Evolutionary conservation across 2,113 vertebrate genomes (phyloP).

Genomic region (Phainopepla nitens): DNA sequence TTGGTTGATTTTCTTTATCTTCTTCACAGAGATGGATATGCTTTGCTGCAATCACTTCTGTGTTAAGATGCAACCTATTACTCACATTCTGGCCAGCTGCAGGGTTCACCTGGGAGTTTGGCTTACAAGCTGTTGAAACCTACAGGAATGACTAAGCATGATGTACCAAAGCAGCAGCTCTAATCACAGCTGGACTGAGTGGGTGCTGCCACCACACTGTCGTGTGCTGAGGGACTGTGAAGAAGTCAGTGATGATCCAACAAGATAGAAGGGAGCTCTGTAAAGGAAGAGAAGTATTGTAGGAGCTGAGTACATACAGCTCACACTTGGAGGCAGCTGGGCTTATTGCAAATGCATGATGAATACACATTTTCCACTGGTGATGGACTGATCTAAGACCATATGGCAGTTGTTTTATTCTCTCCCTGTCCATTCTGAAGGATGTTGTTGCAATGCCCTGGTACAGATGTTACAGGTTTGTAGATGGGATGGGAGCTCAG

Average conservation of each 20-base stretch:
- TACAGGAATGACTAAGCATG: neutral
- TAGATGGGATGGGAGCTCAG: neutral
- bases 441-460: neutral
- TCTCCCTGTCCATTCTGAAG: neutral
- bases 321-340: neutral
- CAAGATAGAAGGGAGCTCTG: neutral
- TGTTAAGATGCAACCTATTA: neutral
- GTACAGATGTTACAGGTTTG: neutral
- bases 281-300: neutral
- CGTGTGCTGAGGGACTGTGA: neutral
- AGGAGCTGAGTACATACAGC: neutral
- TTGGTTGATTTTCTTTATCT: neutral
- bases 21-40: neutral
- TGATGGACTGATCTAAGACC: neutral
- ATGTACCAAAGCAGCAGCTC: neutral
- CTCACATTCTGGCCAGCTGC: neutral
- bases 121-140: neutral
- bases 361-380: neutral
- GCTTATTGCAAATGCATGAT: neutral
- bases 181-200: neutral
- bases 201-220: neutral
- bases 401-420: neutral
- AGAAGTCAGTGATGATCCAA: neutral
- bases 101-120: neutral
- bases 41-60: neutral